Evolutionary conservation across 2,113 vertebrate genomes (phyloP).

Genomic region (Dicerorhinus sumatrensis): DNA sequence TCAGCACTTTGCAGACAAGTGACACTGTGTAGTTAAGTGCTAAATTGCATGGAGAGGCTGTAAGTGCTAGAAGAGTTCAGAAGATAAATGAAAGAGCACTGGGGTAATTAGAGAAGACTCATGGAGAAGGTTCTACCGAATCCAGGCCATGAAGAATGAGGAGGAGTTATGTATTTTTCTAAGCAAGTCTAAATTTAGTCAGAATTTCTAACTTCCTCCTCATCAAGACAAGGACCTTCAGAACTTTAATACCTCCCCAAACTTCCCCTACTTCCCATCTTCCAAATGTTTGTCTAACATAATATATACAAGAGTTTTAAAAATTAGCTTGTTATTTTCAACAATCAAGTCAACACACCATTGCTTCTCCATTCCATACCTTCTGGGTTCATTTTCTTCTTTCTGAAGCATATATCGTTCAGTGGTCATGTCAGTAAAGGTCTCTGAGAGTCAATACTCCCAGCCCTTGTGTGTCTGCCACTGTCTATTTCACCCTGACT

Average conservation of each 20-base stretch:
- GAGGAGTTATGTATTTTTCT: background rate
- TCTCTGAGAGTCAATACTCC: too few species aligned
- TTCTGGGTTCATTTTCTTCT: background rate
- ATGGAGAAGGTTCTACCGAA: background rate
- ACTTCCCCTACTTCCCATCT: background rate
- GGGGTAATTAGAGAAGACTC: background rate
- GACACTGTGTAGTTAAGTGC: background rate
- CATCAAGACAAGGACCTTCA: background rate
- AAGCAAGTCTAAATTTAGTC: background rate
- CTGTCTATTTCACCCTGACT: background rate
- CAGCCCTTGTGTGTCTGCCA: background rate
- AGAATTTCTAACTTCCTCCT: background rate
- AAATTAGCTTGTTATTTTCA: background rate
- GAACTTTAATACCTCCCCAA: background rate
- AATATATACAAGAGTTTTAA: background rate
- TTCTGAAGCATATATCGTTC: accelerated
- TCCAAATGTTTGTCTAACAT: background rate
- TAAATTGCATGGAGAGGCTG: background rate
- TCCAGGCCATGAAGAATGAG: background rate
- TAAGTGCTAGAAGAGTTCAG: background rate
- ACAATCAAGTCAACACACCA: background rate
- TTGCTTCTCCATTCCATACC: background rate
- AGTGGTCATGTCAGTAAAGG: background rate
- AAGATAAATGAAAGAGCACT: background rate
- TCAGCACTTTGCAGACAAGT: background rate